A percentile compares a stretch with the other conserved stretches of the same genome.
Evolutionary conservation across 2,888 invertebrate genomes (phyloP).

Genomic region (Torymus auratus): DNA sequence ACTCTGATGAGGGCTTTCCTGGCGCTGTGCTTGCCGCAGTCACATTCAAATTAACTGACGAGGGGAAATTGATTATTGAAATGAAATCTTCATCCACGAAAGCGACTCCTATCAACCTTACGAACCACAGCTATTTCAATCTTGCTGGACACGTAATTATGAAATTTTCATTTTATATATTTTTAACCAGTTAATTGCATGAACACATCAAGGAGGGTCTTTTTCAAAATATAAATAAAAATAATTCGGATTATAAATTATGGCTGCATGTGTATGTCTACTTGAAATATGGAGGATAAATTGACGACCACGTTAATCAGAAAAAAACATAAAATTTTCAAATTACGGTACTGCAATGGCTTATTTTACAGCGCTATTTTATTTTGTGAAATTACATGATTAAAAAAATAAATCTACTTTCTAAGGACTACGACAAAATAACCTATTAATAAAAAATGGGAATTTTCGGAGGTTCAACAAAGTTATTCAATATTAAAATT

Average conservation of each 20-base stretch:
- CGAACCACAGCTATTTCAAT: conserved; percentile 94
- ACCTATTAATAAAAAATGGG: no score
- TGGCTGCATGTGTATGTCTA: no score
- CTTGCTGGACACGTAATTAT: conserved; percentile 87
- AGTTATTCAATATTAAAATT: no score
- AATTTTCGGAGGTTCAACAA: no score
- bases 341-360: no score
- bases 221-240: neutral
- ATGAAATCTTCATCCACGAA: conserved; percentile 87
- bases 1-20: conserved; percentile 93
- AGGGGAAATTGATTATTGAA: conserved; percentile 86
- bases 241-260: neutral
- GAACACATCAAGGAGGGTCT: neutral
- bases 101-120: conserved; percentile 90
- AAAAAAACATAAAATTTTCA: no score
- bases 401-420: no score
- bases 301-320: no score
- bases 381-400: no score
- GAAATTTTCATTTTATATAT: neutral
- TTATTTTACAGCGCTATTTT: no score
- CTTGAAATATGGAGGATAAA: no score
- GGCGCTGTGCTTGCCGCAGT: conserved; percentile 87
- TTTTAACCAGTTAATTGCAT: neutral
- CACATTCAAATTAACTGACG: conserved; percentile 84
- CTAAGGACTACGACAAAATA: no score